Evolutionary conservation across 2,797 vertebrate species (phyloP).

Genomic region (Urocyon cinereoargenteus): DNA sequence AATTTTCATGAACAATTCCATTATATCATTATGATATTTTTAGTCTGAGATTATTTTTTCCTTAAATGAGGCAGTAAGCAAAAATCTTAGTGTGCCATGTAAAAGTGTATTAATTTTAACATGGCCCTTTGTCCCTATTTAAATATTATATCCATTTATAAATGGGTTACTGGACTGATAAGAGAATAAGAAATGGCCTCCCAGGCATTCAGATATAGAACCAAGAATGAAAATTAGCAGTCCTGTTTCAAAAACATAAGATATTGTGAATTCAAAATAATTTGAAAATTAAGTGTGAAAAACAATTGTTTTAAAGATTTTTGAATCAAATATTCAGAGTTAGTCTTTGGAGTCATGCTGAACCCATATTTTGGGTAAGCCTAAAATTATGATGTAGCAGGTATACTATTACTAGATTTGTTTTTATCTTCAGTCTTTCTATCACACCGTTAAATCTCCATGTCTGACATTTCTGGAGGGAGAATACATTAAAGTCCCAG

Average conservation of each 20-base stretch:
- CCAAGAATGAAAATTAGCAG: neutral
- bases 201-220: neutral
- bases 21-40: slow-evolving; percentile 43
- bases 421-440: neutral
- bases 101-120: slow-evolving; percentile 67
- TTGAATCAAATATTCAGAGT: neutral
- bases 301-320: slow-evolving; percentile 6
- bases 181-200: slow-evolving; percentile 41
- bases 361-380: neutral
- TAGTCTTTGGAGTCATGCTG: neutral
- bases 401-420: neutral
- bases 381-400: neutral
- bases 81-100: slow-evolving; percentile 62
- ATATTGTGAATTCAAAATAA: neutral
- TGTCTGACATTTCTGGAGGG: neutral
- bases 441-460: neutral
- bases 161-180: slow-evolving; percentile 28
- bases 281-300: neutral
- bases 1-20: slow-evolving; percentile 42
- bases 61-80: slow-evolving; percentile 63
- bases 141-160: slow-evolving; percentile 61
- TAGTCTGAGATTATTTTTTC: slow-evolving; percentile 39
- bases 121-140: slow-evolving; percentile 39
- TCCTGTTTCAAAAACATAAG: neutral
- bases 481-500: neutral